A percentile compares a stretch with the other conserved stretches of the same genome.
Conservation (phyloP, 2,888 invertebrate genomes). For the Drosophila incognita region DNA sequence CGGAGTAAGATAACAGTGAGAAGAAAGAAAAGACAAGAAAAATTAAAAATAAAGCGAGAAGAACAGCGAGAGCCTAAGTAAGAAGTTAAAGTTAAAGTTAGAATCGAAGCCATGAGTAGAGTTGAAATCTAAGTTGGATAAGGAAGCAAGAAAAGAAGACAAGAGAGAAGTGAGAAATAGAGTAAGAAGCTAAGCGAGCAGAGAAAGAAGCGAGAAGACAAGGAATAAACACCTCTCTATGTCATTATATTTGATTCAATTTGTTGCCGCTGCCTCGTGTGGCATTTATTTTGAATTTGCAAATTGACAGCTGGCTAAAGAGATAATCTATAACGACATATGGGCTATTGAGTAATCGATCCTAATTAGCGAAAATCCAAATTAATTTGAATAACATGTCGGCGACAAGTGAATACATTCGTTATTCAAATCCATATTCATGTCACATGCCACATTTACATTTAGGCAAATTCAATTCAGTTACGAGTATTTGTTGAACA, state of each 20-base stretch:
- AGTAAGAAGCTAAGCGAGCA: neutral
- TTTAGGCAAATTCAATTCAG: constrained; percentile 11
- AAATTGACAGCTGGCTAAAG: constrained; percentile 3
- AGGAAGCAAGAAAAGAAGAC: neutral
- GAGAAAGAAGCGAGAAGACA: neutral
- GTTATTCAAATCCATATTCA: constrained; percentile 29
- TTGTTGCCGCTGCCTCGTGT: neutral
- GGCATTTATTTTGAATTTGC: neutral
- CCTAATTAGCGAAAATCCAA: constrained; percentile 20
- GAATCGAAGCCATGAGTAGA: neutral
- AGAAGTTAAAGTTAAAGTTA: neutral
- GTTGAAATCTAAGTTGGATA: neutral
- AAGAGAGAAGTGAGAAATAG: neutral
- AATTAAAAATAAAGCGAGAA: neutral
- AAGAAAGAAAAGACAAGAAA: neutral
- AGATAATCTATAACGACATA: neutral
- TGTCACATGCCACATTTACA: constrained; percentile 19
- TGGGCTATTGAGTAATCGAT: constrained; percentile 15
- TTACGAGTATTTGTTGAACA: neutral
- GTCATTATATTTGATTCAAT: neutral
- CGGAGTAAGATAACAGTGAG: neutral
- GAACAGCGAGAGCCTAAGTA: neutral
- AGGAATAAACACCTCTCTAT: neutral
- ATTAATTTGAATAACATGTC: constrained; percentile 21
- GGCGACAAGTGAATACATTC: constrained; percentile 29